Conservation (phyloP, 2,888 invertebrate species). For the Dryobotodes eremita region DNA sequence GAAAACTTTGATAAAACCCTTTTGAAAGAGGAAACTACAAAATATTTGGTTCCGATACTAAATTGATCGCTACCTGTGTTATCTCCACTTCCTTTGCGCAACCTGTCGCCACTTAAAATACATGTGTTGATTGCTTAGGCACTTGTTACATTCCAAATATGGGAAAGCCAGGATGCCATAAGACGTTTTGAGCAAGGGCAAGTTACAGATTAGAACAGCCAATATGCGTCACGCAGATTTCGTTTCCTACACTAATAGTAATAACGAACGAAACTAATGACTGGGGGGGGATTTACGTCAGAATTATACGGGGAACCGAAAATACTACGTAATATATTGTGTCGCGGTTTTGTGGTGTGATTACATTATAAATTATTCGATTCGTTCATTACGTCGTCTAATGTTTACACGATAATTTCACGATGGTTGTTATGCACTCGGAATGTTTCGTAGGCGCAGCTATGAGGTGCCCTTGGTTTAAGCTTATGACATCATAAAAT, state of each 20-base stretch:
- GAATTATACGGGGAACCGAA: constrained; percentile 40
- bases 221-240: constrained; percentile 52
- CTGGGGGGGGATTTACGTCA: constrained; percentile 48
- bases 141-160: constrained; percentile 56
- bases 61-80: constrained; percentile 47
- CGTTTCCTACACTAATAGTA: constrained; percentile 37
- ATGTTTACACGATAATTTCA: constrained; percentile 63
- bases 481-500: constrained; percentile 64
- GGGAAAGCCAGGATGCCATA: constrained; percentile 53
- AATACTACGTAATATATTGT: constrained; percentile 44
- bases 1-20: constrained; percentile 14
- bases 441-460: constrained; percentile 65
- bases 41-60: constrained; percentile 46
- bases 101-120: constrained; percentile 42
- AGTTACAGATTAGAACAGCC: constrained; percentile 40
- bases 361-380: constrained; percentile 68
- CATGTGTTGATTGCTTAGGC: constrained; percentile 53
- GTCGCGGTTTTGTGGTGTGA: constrained; percentile 50
- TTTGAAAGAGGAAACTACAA: constrained; percentile 40
- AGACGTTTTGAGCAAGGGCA: constrained; percentile 54
- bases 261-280: constrained; percentile 23
- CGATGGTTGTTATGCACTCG: constrained; percentile 72
- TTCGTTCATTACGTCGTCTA: constrained; percentile 58
- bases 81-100: constrained; percentile 49
- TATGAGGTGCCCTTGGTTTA: constrained; percentile 71